Evolutionary conservation across 2,113 vertebrate genomes (phyloP).

Genomic region (Phalacrocorax aristotelis): DNA sequence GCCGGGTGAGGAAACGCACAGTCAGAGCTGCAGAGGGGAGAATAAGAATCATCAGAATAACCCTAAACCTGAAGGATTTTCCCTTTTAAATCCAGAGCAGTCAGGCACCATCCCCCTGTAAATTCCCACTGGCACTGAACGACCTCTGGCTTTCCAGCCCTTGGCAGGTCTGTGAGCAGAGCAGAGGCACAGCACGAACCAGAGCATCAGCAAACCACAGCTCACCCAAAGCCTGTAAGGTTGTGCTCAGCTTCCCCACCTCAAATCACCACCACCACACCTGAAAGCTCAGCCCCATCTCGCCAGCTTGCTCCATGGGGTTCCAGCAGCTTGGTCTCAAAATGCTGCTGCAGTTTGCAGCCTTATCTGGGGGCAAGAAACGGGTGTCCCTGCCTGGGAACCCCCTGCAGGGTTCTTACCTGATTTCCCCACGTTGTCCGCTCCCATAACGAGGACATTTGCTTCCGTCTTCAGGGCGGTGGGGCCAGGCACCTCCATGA

Average conservation of each 20-base stretch:
- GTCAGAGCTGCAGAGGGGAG: slow-evolving; percentile 76
- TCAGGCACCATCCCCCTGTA: background rate
- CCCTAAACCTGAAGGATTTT: background rate
- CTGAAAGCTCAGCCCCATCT: background rate
- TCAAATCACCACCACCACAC: background rate
- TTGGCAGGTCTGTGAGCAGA: background rate
- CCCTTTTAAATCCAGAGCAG: background rate
- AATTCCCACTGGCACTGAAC: background rate
- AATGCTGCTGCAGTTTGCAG: background rate
- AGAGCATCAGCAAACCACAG: background rate
- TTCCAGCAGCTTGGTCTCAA: background rate
- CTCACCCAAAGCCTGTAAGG: background rate
- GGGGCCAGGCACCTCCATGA: slow-evolving; percentile 29
- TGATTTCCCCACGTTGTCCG: slow-evolving; percentile 83
- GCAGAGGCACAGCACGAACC: background rate
- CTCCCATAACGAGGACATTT: slow-evolving; percentile 82
- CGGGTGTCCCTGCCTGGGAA: background rate
- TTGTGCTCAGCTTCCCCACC: background rate
- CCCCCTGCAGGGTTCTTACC: slow-evolving; percentile 49
- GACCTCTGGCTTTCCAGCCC: background rate
- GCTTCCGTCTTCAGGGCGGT: slow-evolving; percentile 73
- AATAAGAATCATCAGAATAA: background rate
- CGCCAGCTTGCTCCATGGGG: background rate
- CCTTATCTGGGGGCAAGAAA: background rate
- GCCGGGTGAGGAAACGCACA: slow-evolving; percentile 85